phyloP scores from a whole-genome alignment of 2,113 vertebrate species.

The Sclerurus mexicanus region DNA sequence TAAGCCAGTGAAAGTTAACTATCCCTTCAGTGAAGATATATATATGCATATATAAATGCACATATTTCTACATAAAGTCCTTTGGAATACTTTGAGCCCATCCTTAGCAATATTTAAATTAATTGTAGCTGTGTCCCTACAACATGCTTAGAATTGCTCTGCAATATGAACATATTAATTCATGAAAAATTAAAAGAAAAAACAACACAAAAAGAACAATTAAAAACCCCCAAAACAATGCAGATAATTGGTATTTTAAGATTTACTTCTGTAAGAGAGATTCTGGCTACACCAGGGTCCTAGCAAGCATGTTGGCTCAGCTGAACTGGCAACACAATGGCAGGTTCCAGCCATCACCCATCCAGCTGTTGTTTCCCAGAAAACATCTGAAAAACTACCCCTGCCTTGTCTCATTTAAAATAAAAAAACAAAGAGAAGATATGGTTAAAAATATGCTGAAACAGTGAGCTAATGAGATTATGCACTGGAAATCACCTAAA shows the following conservation, averaged over 20 bases:
- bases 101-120: neutral
- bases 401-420: neutral
- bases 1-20: neutral
- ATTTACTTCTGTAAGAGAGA: neutral
- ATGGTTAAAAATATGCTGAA: neutral
- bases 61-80: neutral
- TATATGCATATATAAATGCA: neutral
- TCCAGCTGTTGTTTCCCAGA: neutral
- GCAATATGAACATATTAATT: neutral
- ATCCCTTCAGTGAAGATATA: neutral
- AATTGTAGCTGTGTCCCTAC: neutral
- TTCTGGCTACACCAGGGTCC: neutral
- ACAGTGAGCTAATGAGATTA: constrained; percentile 21
- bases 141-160: neutral
- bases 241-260: neutral
- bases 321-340: neutral
- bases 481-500: constrained; percentile 51
- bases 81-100: neutral
- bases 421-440: neutral
- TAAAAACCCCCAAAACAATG: neutral
- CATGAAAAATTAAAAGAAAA: neutral
- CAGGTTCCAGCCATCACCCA: neutral
- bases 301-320: rapidly evolving
- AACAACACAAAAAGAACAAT: neutral
- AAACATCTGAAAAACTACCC: neutral